phyloP scores from a whole-genome alignment of 2,113 vertebrate genomes.

The Passer montanus region DNA sequence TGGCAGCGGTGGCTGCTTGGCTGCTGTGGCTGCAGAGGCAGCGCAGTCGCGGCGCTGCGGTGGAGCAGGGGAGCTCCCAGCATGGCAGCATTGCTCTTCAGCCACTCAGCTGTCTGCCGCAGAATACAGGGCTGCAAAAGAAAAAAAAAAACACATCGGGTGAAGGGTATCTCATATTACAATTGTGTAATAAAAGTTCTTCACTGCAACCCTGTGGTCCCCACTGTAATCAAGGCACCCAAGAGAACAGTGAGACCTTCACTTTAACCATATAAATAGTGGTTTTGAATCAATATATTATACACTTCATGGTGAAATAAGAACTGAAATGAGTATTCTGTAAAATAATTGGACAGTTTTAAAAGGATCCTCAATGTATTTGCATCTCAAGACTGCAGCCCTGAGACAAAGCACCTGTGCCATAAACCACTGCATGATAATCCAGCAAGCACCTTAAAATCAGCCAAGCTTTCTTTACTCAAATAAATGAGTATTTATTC shows the following conservation, averaged over 20 bases:
- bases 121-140: neutral
- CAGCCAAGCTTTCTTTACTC: neutral
- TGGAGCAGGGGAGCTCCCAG: neutral
- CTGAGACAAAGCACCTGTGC: neutral
- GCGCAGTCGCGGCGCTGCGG: accelerated
- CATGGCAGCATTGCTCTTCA: neutral
- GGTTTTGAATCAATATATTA: neutral
- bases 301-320: neutral
- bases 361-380: neutral
- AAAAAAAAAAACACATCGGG: neutral
- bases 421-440: neutral
- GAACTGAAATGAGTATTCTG: neutral
- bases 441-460: neutral
- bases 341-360: neutral
- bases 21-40: neutral
- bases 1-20: neutral
- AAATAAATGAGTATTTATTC: neutral
- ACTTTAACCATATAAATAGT: neutral
- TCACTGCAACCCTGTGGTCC: neutral
- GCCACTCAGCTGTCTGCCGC: neutral
- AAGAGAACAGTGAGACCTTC: neutral
- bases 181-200: neutral
- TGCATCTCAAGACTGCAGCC: neutral
- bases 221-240: neutral
- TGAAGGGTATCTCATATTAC: neutral